phyloP scores from a whole-genome alignment of 1,140 invertebrate species.

The Maconellicoccus hirsutus region DNA sequence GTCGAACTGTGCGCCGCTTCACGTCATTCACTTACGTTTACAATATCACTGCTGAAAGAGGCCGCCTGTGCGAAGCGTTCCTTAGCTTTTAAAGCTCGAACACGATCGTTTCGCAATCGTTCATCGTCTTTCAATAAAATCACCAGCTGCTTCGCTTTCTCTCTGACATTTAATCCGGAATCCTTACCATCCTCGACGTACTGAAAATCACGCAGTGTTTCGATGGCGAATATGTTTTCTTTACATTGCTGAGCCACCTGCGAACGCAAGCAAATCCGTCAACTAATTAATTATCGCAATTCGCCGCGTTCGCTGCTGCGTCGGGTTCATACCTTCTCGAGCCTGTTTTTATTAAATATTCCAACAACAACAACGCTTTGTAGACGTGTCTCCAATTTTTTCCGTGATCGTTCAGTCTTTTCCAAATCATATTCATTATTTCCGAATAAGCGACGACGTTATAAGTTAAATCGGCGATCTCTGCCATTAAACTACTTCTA shows the following conservation, averaged over 20 bases:
- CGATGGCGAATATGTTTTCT: conserved; percentile 98
- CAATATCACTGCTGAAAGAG: conserved; percentile 63
- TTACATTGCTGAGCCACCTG: conserved; percentile 91
- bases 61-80: conserved; percentile 79
- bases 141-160: conserved; percentile 97
- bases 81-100: conserved; percentile 93
- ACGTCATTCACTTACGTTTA: not conserved
- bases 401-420: conserved; percentile 92
- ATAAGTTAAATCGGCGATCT: conserved; percentile 97
- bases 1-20: too few species aligned
- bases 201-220: conserved; percentile 97
- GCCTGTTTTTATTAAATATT: conserved; percentile 96
- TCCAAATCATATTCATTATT: conserved; percentile 99
- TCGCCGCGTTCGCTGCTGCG: too few species aligned
- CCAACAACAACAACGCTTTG: conserved; percentile 87
- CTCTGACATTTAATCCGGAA: conserved; percentile 93
- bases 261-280: too few species aligned
- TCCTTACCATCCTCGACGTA: conserved; percentile 97
- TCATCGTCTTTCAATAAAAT: conserved; percentile 93
- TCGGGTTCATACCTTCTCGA: conserved; percentile 74
- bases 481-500: conserved; percentile 95
- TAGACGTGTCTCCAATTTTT: conserved; percentile 99
- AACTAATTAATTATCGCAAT: too few species aligned
- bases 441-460: conserved; percentile 98
- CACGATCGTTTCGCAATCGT: conserved; percentile 85